phyloP scores from a whole-genome alignment of 2,797 vertebrate species.

The Smutsia gigantea region DNA sequence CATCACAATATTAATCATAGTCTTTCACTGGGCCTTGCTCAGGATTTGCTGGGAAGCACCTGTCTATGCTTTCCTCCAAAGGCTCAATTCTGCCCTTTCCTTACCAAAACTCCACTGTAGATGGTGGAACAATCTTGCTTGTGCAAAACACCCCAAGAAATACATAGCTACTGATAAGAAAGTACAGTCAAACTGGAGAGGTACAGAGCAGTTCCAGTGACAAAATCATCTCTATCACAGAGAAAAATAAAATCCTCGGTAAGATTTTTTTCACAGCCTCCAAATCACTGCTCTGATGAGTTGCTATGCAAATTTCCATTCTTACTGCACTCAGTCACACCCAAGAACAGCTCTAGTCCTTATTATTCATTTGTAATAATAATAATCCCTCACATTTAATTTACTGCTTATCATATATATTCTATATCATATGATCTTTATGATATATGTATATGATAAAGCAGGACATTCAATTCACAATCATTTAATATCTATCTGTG shows the following conservation, averaged over 20 bases:
- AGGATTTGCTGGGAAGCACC: not conserved
- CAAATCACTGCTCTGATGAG: not conserved
- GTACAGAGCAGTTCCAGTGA: not conserved
- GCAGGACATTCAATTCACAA: not conserved
- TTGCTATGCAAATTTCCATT: constrained; percentile 43
- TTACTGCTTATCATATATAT: not conserved
- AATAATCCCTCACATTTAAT: constrained; percentile 30
- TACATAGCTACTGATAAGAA: constrained; percentile 6
- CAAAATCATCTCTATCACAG: constrained; percentile 13
- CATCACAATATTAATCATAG: not conserved
- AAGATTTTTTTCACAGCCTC: not conserved
- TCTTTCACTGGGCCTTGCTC: not conserved
- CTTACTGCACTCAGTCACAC: not conserved
- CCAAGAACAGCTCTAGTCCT: not conserved
- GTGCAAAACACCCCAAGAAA: not conserved
- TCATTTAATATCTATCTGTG: not conserved
- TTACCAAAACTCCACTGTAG: not conserved
- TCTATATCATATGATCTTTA: not conserved
- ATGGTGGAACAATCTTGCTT: not conserved
- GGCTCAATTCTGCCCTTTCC: not conserved
- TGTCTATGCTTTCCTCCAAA: not conserved
- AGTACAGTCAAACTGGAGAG: constrained; percentile 1
- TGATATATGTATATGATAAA: not conserved
- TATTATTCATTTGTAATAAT: constrained; percentile 31
- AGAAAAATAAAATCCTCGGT: constrained; percentile 43